These are phyloP conservation scores for Sisyra nigra DNA, from an alignment of 2,888 invertebrate genomes.

Conservation along the genomic window DNA sequence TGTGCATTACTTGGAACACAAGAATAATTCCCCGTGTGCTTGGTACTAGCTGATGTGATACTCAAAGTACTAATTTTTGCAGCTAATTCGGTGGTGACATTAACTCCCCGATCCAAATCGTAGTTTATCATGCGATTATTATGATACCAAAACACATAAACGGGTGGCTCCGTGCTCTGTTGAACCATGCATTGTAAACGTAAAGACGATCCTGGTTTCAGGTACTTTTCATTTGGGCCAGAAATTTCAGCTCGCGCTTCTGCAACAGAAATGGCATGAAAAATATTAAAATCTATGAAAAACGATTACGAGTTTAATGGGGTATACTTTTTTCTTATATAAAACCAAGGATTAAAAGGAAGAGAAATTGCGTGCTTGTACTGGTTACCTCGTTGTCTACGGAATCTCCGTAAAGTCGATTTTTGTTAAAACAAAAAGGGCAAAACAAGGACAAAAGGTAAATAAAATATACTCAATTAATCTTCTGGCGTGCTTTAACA, in stretches of 20 bases:
- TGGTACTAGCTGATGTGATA: constrained; percentile 39
- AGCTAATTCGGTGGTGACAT: constrained; percentile 65
- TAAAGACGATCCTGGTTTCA: constrained; percentile 73
- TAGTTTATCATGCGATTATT: constrained; percentile 88
- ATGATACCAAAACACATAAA: constrained; percentile 77
- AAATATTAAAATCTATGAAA: background rate
- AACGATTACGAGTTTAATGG: no score
- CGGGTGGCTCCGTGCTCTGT: constrained; percentile 70
- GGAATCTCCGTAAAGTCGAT: no score
- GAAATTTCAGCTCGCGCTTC: constrained; percentile 78
- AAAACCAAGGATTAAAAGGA: no score
- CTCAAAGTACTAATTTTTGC: constrained; percentile 52
- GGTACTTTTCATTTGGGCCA: constrained; percentile 71
- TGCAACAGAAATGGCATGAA: constrained; percentile 25
- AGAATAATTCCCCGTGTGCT: constrained; percentile 76
- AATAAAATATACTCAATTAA: no score
- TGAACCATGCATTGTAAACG: constrained; percentile 67
- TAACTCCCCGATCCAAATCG: constrained; percentile 70
- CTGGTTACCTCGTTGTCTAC: no score
- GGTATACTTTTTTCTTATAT: no score
- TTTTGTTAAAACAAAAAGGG: no score
- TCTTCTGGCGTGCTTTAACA: no score
- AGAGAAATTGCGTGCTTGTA: no score
- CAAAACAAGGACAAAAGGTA: no score
- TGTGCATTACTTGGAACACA: constrained; percentile 81